Evolutionary conservation across 2,888 invertebrate genomes (phyloP).

Genomic region (Hyposoter dolosus): DNA sequence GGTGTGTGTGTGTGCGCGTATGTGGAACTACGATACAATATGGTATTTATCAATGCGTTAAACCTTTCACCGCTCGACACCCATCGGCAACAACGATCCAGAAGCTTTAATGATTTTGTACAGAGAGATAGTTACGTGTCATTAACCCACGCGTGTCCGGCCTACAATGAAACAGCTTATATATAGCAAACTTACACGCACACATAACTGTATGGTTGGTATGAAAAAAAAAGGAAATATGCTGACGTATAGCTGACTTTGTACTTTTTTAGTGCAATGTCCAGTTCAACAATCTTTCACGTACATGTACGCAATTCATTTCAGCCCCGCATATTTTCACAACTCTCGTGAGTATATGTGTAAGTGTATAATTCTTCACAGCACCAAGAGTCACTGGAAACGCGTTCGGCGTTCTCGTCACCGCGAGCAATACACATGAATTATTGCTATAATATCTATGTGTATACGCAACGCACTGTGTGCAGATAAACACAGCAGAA

Average conservation of each 20-base stretch:
- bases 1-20: not conserved
- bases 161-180: conserved; percentile 60
- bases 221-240: not conserved
- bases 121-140: conserved; percentile 62
- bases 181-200: not conserved
- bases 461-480: not conserved
- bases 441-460: conserved; percentile 11
- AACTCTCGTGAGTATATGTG: not conserved
- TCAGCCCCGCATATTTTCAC: conserved; percentile 6
- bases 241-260: conserved; percentile 25
- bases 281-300: conserved; percentile 40
- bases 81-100: conserved; percentile 50
- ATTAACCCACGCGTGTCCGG: conserved; percentile 68
- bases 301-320: conserved; percentile 14
- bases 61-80: conserved; percentile 66
- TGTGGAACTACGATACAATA: not conserved
- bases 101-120: conserved; percentile 64
- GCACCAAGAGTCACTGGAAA: not conserved
- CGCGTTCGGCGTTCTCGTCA: conserved; percentile 23
- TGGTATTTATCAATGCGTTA: conserved; percentile 26
- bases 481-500: conserved; percentile 30
- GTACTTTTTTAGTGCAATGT: conserved; percentile 42
- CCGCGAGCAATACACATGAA: conserved; percentile 8
- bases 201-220: not conserved
- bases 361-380: conserved; percentile 16